A percentile compares a stretch with the other conserved stretches of the same genome.
Evolutionary conservation across 2,113 vertebrate genomes (phyloP).

Genomic region (Sinocyclocheilus anophthalmus): DNA sequence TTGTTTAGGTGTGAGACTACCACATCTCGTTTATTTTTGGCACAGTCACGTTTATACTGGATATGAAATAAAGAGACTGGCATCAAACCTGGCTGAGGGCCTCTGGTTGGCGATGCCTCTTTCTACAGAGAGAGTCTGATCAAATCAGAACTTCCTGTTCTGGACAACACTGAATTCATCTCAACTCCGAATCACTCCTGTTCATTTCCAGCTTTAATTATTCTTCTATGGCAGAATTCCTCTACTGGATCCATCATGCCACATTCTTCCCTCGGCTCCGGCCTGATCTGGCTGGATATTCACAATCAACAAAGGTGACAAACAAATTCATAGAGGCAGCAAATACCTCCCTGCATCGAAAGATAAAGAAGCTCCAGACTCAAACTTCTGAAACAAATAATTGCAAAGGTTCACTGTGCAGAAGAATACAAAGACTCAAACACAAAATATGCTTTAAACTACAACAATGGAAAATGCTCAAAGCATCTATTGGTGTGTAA

Average conservation of each 20-base stretch:
- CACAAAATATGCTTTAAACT: constrained; percentile 12
- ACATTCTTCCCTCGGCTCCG: not conserved
- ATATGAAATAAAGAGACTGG: not conserved
- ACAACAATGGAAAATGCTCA: not conserved
- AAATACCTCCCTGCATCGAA: not conserved
- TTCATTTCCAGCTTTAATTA: constrained; percentile 40
- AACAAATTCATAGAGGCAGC: constrained; percentile 4
- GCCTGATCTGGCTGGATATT: constrained; percentile 1
- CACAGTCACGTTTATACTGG: not conserved
- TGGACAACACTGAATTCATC: constrained; percentile 30
- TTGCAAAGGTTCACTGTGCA: constrained; percentile 15
- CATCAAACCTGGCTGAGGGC: not conserved
- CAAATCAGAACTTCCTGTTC: constrained; percentile 22
- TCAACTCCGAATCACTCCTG: constrained; percentile 7
- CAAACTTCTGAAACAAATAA: constrained; percentile 32
- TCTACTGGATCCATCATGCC: not conserved
- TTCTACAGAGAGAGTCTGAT: constrained; percentile 8
- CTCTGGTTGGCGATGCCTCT: not conserved
- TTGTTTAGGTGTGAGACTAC: not conserved
- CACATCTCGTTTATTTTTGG: not conserved
- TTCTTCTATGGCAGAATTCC: not conserved
- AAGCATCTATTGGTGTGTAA: too few relatives aligned
- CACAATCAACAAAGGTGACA: constrained; percentile 2
- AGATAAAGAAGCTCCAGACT: constrained; percentile 19
- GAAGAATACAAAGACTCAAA: constrained; percentile 43